phyloP scores from a whole-genome alignment of 2,797 vertebrate genomes.

The Enteromius viviparus region DNA sequence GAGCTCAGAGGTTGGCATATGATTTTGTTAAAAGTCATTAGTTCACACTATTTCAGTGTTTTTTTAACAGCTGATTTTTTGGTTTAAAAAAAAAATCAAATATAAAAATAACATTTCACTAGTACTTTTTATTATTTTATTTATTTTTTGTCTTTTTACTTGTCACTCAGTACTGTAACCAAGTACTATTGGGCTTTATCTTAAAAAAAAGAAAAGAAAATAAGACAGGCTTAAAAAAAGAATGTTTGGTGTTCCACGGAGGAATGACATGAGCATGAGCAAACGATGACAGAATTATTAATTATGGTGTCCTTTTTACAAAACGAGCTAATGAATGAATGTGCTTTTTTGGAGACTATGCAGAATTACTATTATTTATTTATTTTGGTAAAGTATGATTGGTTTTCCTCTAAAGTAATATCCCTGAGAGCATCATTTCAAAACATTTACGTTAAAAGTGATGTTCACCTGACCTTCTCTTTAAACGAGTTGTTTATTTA shows the following conservation, averaged over 20 bases:
- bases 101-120: too few species aligned
- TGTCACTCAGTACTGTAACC: too few species aligned
- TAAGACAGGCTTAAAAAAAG: not conserved
- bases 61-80: not conserved
- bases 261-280: conserved; percentile 7
- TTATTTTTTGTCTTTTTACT: too few species aligned
- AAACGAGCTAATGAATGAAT: not conserved
- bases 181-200: too few species aligned
- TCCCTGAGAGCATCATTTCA: not conserved
- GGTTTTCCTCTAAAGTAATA: not conserved
- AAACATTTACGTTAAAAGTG: conserved; percentile 26
- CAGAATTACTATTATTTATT: not conserved
- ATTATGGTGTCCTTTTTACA: not conserved
- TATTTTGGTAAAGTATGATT: not conserved
- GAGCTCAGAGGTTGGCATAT: not conserved
- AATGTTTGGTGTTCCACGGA: not conserved
- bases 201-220: not conserved
- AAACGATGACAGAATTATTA: not conserved
- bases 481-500: conserved; percentile 60
- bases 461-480: conserved; percentile 48
- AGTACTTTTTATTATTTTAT: too few species aligned
- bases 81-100: not conserved
- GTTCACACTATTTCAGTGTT: not conserved
- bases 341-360: not conserved
- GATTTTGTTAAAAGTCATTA: not conserved